phyloP scores from a whole-genome alignment of 1,140 invertebrate genomes.

The Ostrea edulis region DNA sequence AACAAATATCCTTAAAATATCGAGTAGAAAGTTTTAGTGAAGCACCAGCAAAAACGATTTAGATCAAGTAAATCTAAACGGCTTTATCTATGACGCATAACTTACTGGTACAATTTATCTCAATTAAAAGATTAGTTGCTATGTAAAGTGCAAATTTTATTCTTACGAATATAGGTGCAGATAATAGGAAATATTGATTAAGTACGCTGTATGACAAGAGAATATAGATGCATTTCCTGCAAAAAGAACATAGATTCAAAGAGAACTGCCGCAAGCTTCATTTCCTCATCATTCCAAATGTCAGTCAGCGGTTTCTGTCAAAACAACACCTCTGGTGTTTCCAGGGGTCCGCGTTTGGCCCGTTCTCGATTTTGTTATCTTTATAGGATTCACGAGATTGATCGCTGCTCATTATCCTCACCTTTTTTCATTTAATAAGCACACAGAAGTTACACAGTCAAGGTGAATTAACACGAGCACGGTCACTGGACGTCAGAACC shows the following conservation, averaged over 20 bases:
- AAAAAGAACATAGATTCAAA: constrained; percentile 14
- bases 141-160: constrained; percentile 27
- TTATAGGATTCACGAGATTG: too few relatives aligned
- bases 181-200: constrained; percentile 33
- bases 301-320: background rate
- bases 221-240: constrained; percentile 38
- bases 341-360: too few relatives aligned
- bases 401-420: too few relatives aligned
- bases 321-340: background rate
- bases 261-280: background rate
- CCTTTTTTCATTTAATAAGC: background rate
- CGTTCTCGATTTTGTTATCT: too few relatives aligned
- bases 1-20: too few relatives aligned
- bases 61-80: too few relatives aligned
- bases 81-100: background rate
- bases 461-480: background rate
- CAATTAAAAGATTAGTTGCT: constrained; percentile 26
- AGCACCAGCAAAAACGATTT: too few relatives aligned
- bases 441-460: background rate
- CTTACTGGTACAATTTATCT: background rate
- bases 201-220: constrained; percentile 3
- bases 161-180: constrained; percentile 34
- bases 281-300: background rate
- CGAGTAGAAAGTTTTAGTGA: too few relatives aligned
- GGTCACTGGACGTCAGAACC: background rate